Base-by-base conservation (phyloP, 2,888 invertebrate genomes). In the Rutpela maculata region DNA sequence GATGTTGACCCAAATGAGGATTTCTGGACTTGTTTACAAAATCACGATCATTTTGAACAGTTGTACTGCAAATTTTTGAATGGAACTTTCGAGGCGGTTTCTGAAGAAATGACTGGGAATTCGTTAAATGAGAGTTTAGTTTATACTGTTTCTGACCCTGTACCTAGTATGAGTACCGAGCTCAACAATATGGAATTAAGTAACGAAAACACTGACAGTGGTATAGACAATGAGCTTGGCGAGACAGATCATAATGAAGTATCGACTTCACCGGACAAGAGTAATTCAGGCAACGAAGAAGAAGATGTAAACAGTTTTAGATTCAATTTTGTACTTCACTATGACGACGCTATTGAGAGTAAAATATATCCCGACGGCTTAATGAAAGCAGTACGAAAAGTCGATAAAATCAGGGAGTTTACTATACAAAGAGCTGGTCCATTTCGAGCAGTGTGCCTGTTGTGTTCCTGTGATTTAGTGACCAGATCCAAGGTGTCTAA, bases 31-130 rank as follows among this genome's bases (percentile, higher is more conserved):
- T 72, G 59, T 26, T 60, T 85, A 43, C 84, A 85, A 75, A 74
- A 75, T 31, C 86, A 87, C 69, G 79, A 84, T 26, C 87, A 87
- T 77, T 81, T 84, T 65, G 85, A 86, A 57, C 74, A 83, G 22
- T 66, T 74, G n/a, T 83, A 74, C 59, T 59, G 11, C 35, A 66
- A 82, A 59, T 70, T 77, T 77, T 76, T 81, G n/a, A 76, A 71
- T 65, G 78, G 79, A 66, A 18, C 38, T 62, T 50, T 78, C 4
- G 35, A 72, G 59, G 67, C 67, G 59, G 18, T 18, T 18, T n/a
- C 43, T 38, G 62, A 75, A 50, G 55, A 72, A 18, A 26, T 66
- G 50, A 38, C 57, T 18, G 18, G 35, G 56, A 31, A 26, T 68
- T 7, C 55, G 26, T 26, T 17, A 31, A 31, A 35, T 65, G 43